Base-by-base conservation (phyloP, 2,888 invertebrate species). In the Cylindroiulus punctatus region DNA sequence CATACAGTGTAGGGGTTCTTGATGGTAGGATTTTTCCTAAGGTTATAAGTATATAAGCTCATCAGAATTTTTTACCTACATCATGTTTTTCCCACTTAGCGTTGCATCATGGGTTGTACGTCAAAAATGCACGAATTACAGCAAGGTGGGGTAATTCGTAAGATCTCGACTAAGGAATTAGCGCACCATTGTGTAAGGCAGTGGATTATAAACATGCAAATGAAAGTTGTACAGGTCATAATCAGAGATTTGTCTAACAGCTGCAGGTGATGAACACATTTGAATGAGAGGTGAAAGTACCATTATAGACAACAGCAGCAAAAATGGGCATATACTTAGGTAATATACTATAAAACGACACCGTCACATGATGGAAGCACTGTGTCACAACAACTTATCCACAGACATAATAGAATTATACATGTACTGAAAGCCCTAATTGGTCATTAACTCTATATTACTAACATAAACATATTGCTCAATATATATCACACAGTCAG, bases 381-480 rank as follows among this genome's bases (percentile, higher is more conserved):
- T 42, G 10, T 42, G 10, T 14, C n/a, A n/a, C n/a, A n/a, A 2
- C 19, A 44, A 14, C 7, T 44, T 44, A 10, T 14, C 44, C 44
- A n/a, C n/a, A n/a, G 2, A 36, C 36, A 47, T 10, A 47, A 0
- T 47, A 47, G 47, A 19, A 47, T 47, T 47, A 47, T 36, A 36
- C 7, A 36, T 47, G 14, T 47, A 47, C 3, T 12, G 47, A 47
- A 47, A 47, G 36, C 2, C 7, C 7, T 2, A 36, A 36, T 36
- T 7, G 57, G 57, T n/a, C 57, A 57, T n/a, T 19, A 57, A 2
- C 57, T n/a, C 19, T 57, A 57, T 65, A 65, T 65, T 10, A 22
- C n/a, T 8, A 65, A 57, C 57, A n/a, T 57, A n/a, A 65, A 65
- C n/a, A 26, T 65, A 65, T 65, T 65, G 65, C 65, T 65, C 65